Evolutionary conservation across 2,113 vertebrate genomes (phyloP), one percentile per base, ranked within the genome.

Genomic region (Scomber scombrus): DNA sequence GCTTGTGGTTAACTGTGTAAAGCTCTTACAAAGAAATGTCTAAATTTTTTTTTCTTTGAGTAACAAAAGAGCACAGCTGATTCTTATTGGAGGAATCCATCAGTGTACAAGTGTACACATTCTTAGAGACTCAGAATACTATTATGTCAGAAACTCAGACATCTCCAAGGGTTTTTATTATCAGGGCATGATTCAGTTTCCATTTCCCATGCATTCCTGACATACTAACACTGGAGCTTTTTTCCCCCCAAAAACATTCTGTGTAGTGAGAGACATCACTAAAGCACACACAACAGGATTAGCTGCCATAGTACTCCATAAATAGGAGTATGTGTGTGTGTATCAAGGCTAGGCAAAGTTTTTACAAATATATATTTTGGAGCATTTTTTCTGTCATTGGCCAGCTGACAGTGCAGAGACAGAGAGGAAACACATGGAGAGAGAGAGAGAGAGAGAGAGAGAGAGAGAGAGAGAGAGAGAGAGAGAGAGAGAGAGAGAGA

Each of bases 181-280:
- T 78, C 49, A 52, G 15, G 26, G 18, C 34, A 34, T n/a, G 19
- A 79, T 63, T 68, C 29, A 29, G 29, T 75, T 81, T 80, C 67
- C 49, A 52, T 51, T 75, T 67, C 57, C 21, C 31, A 54, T 49
- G 74, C 80, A 73, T 85, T 69, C 49, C 69, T 74, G 16, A 76
- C 57, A 66, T 61, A 54, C 18, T 79, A 45, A 61, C 43, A 19
- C 34, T 9, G 6, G 7, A 0, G 5, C 47, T 3, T 45, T 31
- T 54, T 18, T 34, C 5, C 11, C 10, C 19, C 6, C 23, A 14
- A 67, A 58, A 40, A 56, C 43, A 19, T 21, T 16, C 18, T 47
- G 51, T 52, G 34, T 14, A 49, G 50, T 55, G 43, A 73, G 62
- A 62, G 40, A 50, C 40, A 75, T 18, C 52, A 54, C n/a, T 67